Evolutionary conservation across 2,888 invertebrate species (phyloP).

Genomic region (Amitus sp.): DNA sequence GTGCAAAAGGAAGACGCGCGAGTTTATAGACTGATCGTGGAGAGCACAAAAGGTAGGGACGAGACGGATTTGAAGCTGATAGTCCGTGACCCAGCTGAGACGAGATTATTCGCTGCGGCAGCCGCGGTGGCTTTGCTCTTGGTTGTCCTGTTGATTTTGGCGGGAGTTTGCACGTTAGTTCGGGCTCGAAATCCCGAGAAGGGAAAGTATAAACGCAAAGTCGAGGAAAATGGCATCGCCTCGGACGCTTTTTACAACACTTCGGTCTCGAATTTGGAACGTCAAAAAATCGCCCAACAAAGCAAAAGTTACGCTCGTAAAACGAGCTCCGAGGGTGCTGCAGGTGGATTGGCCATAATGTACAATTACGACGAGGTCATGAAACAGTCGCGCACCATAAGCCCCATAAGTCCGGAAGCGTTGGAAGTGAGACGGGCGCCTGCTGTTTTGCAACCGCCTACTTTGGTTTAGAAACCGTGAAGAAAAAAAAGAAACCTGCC

Average conservation of each 20-base stretch:
- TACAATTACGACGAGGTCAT: constrained; percentile 61
- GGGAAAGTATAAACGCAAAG: constrained; percentile 51
- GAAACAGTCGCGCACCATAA: constrained; percentile 64
- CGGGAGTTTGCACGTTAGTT: constrained; percentile 52
- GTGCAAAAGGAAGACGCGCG: constrained; percentile 83
- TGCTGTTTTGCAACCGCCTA: constrained; percentile 87
- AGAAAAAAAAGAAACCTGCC: no score
- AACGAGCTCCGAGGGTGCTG: constrained; percentile 50
- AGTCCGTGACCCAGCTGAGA: constrained; percentile 60
- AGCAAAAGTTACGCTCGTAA: constrained; percentile 42
- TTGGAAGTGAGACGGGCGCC: constrained; percentile 92
- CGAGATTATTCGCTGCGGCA: constrained; percentile 57
- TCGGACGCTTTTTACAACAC: constrained; percentile 57
- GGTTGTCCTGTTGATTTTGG: constrained; percentile 52
- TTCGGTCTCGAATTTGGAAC: constrained; percentile 27
- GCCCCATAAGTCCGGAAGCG: constrained; percentile 77
- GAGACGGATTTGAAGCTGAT: constrained; percentile 57
- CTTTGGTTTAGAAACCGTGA: constrained; percentile 78
- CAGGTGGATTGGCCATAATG: constrained; percentile 56
- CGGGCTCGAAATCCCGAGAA: constrained; percentile 45
- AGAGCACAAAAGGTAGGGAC: constrained; percentile 87
- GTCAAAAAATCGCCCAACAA: constrained; percentile 25
- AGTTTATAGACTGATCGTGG: constrained; percentile 86
- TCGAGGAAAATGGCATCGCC: constrained; percentile 61
- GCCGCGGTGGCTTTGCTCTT: constrained; percentile 55